Percentiles rank a stretch among this genome's conserved stretches.
These are phyloP conservation scores for Parnassius smintheus DNA, from an alignment of 2,888 invertebrate genomes.

Conservation along the genomic window DNA sequence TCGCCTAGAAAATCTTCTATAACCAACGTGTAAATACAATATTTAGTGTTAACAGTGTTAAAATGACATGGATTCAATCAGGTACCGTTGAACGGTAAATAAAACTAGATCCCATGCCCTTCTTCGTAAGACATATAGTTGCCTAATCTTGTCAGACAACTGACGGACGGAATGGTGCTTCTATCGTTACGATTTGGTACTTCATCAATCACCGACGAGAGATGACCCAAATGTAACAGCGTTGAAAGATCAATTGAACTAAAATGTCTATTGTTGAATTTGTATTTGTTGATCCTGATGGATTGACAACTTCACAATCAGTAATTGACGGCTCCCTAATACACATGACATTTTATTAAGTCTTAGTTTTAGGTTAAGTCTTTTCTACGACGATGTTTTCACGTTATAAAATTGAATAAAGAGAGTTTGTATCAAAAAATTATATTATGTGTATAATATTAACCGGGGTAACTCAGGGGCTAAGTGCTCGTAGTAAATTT, in stretches of 20 bases:
- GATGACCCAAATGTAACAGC: conserved; percentile 61
- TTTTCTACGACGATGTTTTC: too few species aligned
- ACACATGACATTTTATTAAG: neutral
- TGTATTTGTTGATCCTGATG: conserved; percentile 12
- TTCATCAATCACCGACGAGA: conserved; percentile 82
- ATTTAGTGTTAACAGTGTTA: too few species aligned
- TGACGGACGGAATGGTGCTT: conserved; percentile 82
- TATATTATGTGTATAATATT: too few species aligned
- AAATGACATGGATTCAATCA: neutral
- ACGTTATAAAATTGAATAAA: too few species aligned
- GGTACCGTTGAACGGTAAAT: neutral
- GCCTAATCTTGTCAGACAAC: conserved; percentile 17
- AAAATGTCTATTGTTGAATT: too few species aligned
- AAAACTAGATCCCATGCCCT: conserved; percentile 1
- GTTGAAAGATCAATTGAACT: conserved; percentile 80
- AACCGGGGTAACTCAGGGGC: too few species aligned
- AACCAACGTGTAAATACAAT: too few species aligned
- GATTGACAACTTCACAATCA: neutral
- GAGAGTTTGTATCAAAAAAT: too few species aligned
- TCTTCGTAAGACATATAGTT: conserved; percentile 8
- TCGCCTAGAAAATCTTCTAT: too few species aligned
- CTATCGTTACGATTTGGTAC: conserved; percentile 82
- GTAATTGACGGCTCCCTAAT: neutral
- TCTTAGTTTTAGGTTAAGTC: too few species aligned
- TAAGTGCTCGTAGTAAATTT: too few species aligned